phyloP scores from a whole-genome alignment of 1,140 invertebrate genomes.

The Bombyx mandarina region DNA sequence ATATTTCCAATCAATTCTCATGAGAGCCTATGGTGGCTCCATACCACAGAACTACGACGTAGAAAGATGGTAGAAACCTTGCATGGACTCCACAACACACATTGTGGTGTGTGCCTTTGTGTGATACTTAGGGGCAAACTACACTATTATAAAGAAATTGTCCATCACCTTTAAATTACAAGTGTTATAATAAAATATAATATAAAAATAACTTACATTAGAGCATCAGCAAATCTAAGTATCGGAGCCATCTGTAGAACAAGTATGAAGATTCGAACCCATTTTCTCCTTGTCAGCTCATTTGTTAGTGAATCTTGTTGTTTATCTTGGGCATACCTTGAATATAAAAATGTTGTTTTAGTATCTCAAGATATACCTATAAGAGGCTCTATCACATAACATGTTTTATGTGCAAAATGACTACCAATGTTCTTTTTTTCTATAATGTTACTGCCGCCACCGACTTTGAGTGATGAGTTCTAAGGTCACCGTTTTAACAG shows the following conservation, averaged over 20 bases:
- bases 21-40: too few species aligned
- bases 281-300: conserved; percentile 66
- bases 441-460: too few species aligned
- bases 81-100: too few species aligned
- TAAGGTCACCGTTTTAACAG: too few species aligned
- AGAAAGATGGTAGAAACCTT: too few species aligned
- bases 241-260: conserved; percentile 77
- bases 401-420: too few species aligned
- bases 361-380: conserved; percentile 1
- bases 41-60: too few species aligned
- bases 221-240: conserved; percentile 75
- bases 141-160: neutral
- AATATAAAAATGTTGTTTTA: conserved; percentile 10
- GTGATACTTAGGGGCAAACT: neutral
- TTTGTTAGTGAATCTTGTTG: conserved; percentile 62
- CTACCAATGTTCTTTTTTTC: too few species aligned
- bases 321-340: conserved; percentile 64
- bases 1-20: too few species aligned
- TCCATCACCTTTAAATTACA: neutral
- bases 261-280: conserved; percentile 74
- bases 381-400: too few species aligned
- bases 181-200: neutral
- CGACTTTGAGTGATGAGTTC: too few species aligned
- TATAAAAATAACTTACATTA: conserved; percentile 52
- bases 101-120: too few species aligned